A percentile compares a stretch with the other conserved stretches of the same genome.
phyloP scores from a whole-genome alignment of 2,888 invertebrate genomes.

The Caradrina kadenii region DNA sequence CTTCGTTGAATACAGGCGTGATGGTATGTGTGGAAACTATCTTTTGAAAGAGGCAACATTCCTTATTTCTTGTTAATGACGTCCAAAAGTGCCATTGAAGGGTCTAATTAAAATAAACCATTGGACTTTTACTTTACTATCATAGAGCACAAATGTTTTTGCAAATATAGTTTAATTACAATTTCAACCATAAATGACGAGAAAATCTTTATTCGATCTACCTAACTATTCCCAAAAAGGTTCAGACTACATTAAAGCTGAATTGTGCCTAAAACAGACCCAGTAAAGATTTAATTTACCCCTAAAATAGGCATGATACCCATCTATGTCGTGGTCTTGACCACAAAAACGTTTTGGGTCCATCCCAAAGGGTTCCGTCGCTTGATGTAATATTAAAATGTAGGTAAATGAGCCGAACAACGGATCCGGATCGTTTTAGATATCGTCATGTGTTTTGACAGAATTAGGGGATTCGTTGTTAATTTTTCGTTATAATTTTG shows the following conservation, averaged over 20 bases:
- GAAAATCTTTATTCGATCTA: conserved; percentile 29
- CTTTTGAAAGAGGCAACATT: too few relatives aligned
- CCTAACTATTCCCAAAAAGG: conserved; percentile 33
- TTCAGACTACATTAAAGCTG: conserved; percentile 42
- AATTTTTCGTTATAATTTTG: conserved; percentile 11
- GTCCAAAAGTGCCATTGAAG: too few relatives aligned
- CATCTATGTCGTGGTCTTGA: conserved; percentile 48
- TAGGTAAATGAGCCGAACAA: conserved; percentile 58
- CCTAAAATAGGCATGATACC: conserved; percentile 58
- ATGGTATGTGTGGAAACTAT: too few relatives aligned
- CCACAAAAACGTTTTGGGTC: conserved; percentile 69
- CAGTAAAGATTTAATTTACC: conserved; percentile 65
- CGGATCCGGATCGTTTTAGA: conserved; percentile 21
- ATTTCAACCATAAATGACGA: conserved; percentile 34
- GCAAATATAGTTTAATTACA: conserved; percentile 23
- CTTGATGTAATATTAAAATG: conserved; percentile 65
- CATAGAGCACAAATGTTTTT: too few relatives aligned
- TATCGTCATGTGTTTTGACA: conserved; percentile 39
- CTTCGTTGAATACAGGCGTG: too few relatives aligned
- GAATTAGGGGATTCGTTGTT: conserved; percentile 18
- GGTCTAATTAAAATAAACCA: too few relatives aligned
- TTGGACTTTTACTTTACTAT: too few relatives aligned
- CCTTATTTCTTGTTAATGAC: too few relatives aligned
- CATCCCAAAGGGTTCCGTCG: conserved; percentile 51
- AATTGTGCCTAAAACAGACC: conserved; percentile 37